Evolutionary conservation across 2,888 invertebrate genomes (phyloP).

Genomic region (Plutella xylostella): DNA sequence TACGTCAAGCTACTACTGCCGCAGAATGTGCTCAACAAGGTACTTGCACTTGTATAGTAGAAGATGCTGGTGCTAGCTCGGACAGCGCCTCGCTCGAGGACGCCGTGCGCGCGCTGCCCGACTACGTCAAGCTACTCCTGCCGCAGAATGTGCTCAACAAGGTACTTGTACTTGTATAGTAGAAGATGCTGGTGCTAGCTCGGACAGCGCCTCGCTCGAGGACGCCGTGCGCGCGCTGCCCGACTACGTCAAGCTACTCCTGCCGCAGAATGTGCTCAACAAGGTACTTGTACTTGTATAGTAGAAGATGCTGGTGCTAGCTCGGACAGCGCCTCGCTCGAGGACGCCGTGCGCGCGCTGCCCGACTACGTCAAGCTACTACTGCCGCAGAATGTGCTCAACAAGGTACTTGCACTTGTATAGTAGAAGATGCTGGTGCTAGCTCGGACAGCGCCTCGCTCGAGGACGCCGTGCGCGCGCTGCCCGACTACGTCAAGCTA

Average conservation of each 20-base stretch:
- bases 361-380: slow-evolving; percentile 60
- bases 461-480: slow-evolving; percentile 55
- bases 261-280: slow-evolving; percentile 51
- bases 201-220: slow-evolving; percentile 47
- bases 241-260: slow-evolving; percentile 54
- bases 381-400: slow-evolving; percentile 49
- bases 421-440: slow-evolving; percentile 55
- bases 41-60: slow-evolving; percentile 21
- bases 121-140: slow-evolving; percentile 55
- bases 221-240: slow-evolving; percentile 57
- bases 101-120: slow-evolving; percentile 53
- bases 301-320: slow-evolving; percentile 57
- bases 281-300: too few species aligned
- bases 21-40: slow-evolving; percentile 52
- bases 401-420: too few species aligned
- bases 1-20: slow-evolving; percentile 57
- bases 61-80: slow-evolving; percentile 58
- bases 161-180: too few species aligned
- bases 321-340: slow-evolving; percentile 47
- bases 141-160: slow-evolving; percentile 53
- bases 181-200: slow-evolving; percentile 57
- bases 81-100: slow-evolving; percentile 51
- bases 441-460: slow-evolving; percentile 48
- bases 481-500: slow-evolving; percentile 60
- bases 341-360: slow-evolving; percentile 54